Evolutionary conservation across 2,888 invertebrate species (phyloP), one percentile per base, ranked within the genome.

Genomic region (Morpho helenor): DNA sequence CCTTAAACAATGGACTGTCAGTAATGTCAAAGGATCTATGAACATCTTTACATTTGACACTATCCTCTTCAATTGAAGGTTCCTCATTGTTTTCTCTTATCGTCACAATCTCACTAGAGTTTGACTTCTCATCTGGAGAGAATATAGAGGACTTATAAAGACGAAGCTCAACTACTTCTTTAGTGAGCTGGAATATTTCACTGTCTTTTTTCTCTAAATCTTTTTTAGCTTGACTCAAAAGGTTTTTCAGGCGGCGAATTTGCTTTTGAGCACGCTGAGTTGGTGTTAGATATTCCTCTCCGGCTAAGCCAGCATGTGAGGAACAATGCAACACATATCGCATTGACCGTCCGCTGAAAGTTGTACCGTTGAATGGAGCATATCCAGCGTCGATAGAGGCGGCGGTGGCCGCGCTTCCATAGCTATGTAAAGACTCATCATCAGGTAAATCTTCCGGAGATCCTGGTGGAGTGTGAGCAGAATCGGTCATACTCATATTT

Each of bases 311-410:
- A 6, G 94, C 93, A 78, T 95, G 94, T 66, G 95, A 94, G 56
- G 96, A 95, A 79, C 97, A 97, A 79, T 97, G 97, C 52, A 96
- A 93, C 61, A 97, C 96, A 80, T 96, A 97, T 69, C 95, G 94
- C 90, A 93, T 94, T 61, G 93, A 93, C 53, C 94, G 87, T 7
- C 93, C 94, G 76, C 94, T 94, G 71, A 94, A 94, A 8, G 94
- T 94, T 46, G 94, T 94, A 42, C 94, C 94, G 77, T 94, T 94
- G 70, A 93, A 93, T 62, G 96, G 96, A 63, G 96, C 95, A 82
- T 94, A 95, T 40, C 95, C 95, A 76, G 96, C 96, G 79, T 96
- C 96, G 73, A 96, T 94, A 10, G 96, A 95, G 53, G 95, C 95
- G 64, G 95, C 94, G 61, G 95, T 95, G 69, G 95, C 95, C 65